phyloP scores from a whole-genome alignment of 2,888 invertebrate species.

The Allygus modestus region DNA sequence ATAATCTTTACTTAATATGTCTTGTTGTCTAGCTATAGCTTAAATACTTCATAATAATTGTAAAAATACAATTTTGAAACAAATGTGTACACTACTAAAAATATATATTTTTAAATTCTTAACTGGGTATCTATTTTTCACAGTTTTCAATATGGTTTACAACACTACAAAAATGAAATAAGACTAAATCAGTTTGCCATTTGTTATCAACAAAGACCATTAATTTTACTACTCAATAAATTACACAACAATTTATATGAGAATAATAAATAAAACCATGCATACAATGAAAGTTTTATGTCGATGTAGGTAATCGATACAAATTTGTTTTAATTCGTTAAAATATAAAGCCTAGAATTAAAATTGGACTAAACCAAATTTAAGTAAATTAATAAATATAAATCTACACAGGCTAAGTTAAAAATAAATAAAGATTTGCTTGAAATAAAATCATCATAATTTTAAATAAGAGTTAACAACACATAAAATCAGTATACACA shows the following conservation, averaged over 20 bases:
- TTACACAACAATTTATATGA: background rate
- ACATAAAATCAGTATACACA: conserved; percentile 19
- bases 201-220: background rate
- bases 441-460: conserved; percentile 1
- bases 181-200: background rate
- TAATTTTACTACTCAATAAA: too few species aligned
- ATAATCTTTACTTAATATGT: too few species aligned
- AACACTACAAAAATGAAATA: background rate
- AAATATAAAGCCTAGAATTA: too few species aligned
- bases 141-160: background rate
- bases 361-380: too few species aligned
- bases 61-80: background rate
- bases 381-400: too few species aligned
- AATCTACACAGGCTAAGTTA: background rate
- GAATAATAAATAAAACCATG: background rate
- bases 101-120: background rate
- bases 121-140: background rate
- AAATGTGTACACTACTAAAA: background rate
- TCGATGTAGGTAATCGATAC: background rate
- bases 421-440: conserved; percentile 5
- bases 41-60: background rate
- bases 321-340: too few species aligned
- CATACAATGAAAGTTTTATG: background rate
- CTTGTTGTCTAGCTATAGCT: too few species aligned
- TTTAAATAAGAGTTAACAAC: background rate